phyloP scores from a whole-genome alignment of 2,797 vertebrate genomes.

The Lacerta bilineata region DNA sequence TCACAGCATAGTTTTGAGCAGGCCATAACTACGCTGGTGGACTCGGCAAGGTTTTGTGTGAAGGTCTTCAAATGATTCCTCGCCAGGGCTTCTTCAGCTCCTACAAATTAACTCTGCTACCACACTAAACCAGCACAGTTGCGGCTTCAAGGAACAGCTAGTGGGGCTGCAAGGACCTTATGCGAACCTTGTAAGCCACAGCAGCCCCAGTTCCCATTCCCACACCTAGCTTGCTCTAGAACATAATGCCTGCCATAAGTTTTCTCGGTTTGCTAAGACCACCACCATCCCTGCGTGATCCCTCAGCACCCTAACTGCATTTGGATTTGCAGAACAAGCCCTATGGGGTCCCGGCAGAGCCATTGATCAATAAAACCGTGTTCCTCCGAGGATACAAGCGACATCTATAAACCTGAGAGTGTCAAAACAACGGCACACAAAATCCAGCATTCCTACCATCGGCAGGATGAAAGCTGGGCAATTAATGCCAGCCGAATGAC shows the following conservation, averaged over 20 bases:
- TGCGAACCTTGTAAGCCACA: constrained; percentile 39
- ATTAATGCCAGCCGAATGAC: constrained; percentile 73
- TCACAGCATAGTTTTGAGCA: background rate
- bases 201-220: constrained; percentile 44
- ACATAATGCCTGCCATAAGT: constrained; percentile 48
- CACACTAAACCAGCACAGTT: background rate
- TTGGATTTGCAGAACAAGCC: constrained; percentile 67
- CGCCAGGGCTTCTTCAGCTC: background rate
- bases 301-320: constrained; percentile 44
- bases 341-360: constrained; percentile 67
- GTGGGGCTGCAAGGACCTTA: constrained; percentile 19
- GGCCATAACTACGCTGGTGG: background rate
- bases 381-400: constrained; percentile 67
- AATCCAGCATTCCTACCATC: constrained; percentile 56
- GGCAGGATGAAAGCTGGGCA: constrained; percentile 66
- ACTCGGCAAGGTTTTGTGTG: background rate
- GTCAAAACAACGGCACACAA: constrained; percentile 68
- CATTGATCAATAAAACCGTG: constrained; percentile 72
- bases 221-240: constrained; percentile 40
- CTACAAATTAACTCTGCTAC: background rate
- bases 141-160: background rate
- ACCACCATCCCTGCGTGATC: constrained; percentile 45
- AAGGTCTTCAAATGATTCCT: background rate
- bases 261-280: constrained; percentile 62
- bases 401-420: constrained; percentile 77